Base-by-base conservation (phyloP, 2,888 invertebrate genomes). In the Lordiphosa fenestrarum region DNA sequence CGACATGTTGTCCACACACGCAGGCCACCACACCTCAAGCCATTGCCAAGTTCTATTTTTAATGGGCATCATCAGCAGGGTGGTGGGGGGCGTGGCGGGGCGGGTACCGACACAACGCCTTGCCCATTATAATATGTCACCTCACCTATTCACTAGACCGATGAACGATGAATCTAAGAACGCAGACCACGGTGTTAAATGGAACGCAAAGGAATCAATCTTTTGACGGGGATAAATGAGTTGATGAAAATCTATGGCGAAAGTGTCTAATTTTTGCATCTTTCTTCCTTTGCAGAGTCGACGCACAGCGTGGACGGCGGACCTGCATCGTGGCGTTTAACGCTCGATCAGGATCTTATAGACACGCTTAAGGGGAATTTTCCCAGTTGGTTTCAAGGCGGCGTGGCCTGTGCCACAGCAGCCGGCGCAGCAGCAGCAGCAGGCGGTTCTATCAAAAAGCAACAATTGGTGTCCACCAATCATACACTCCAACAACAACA, bases 351-450 rank as follows among this genome's bases (percentile, higher is more conserved):
- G 92, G 96, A 96, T 92, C 93, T 96, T 87, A 93, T 96, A 90
- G 95, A 96, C 91, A 96, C 96, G 89, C 94, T 97, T 88, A 95
- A 95, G 90, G 94, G 95, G 86, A 95, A 96, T 90, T 96, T 96
- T 91, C 96, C 96, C 84, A 96, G 95, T 93, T 97, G 96, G 96
- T 96, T 97, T 92, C 94, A 94, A 90, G 51, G 62, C 21, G 23
- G 61, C 42, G 35, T 67, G 46, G 57, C 71, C 30, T 60, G 76
- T 38, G 65, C 57, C 33, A 57, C 65, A 63, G 39, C 71, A 35
- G 61, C 55, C n/a, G 57, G 66, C 62, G 41, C 60, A 47, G 49
- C 62, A 35, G 48, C 23, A 21, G 6, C 15, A 19, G 44, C 30
- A 38, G 44, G 12, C 13, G 37, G 23, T 25, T n/a, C 23, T 10